Base-by-base conservation (phyloP, 2,888 invertebrate species). In the Romanomermis culicivorax region DNA sequence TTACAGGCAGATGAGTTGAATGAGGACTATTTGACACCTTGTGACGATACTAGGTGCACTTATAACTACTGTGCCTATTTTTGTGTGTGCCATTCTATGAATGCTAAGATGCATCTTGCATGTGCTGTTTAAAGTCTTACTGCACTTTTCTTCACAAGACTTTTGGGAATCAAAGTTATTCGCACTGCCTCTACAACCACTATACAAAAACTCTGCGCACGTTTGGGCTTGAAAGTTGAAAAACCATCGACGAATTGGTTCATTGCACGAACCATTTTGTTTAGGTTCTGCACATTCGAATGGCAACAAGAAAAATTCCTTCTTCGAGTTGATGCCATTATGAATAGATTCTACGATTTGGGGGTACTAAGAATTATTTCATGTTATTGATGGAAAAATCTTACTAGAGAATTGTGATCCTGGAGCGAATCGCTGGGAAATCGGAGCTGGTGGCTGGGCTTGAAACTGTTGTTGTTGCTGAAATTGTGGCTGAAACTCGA, bases 201-300 rank as follows among this genome's bases (percentile, higher is more conserved):
- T 43, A 24, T 55, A 55, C n/a, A 48, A 42, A 29, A 55, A 55
- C 25, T 27, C 17, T 24, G 49, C 42, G 27, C 55, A 55, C n/a
- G 17, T 2, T 20, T 42, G 17, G 27, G 25, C 7, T 7, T 11
- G 4, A 3, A 3, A 3, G 14, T 56, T 36, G 50, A 56, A 58
- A 47, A 48, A 58, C 29, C 57, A 58, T 7, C 56, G 45, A 14
- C 47, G 52, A 29, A 47, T 48, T 4, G 57, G 48, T 24, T 42
- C 55, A 7, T 48, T 17, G 26, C 58, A 59, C n/a, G 55, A 27
- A 14, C 58, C 58, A 23, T 29, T n/a, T n/a, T 45, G 57, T 24
- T 50, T 36, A 14, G 57, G 57, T 2, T 51, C 30, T 2, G 2
- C 11, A 43, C 58, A 58, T 36, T 36, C n/a, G n/a, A n/a, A n/a